Evolutionary conservation across 1,140 invertebrate species (phyloP), one percentile per base, ranked within the genome.

Genomic region (Leptopilina clavipes): DNA sequence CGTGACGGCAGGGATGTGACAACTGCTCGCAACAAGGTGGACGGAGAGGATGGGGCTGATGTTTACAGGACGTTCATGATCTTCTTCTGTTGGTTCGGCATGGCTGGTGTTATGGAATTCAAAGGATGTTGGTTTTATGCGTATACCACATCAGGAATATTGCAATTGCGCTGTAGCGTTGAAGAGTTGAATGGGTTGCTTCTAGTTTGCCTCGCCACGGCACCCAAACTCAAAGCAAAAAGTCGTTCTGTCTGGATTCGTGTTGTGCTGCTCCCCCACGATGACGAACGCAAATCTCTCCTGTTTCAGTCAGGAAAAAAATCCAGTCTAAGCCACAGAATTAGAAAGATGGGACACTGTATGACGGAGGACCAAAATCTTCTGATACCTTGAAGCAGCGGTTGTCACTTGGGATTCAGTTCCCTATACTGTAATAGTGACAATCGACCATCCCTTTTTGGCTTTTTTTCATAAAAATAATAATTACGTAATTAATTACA

Each of bases 361-460:
- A 19, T 56, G 9, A 12, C 9, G 12, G 7, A 14, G 8, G 22
- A 3, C 22, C 22, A 3, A 14, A 12, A 59, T 18, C 56, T 59
- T 18, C 12, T 65, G 59, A n/a, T 1, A 25, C 22, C 59, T 31
- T 31, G 3, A 3, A 37, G 25, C 22, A 31, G 11, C 59, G 59
- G 59, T 31, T 65, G 25, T 65, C 59, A 65, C 22, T 65, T 37
- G 10, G 59, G 59, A 31, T 12, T 31, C 1, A 31, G 14, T 31
- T 65, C 59, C 59, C 25, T 25, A 1, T 5, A 65, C 59, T 65
- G 59, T 65, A 14, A 19, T 59, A 59, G 56, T 59, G 56, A 59
- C 22, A 59, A 14, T 59, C 56, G 56, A 59, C 56, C 59, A 65
- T 65, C 25, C 59, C 22, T 65, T 65, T 65, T 65, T 52, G 25